phyloP scores from a whole-genome alignment of 1,140 invertebrate genomes.

The Parapsyche elsis region DNA sequence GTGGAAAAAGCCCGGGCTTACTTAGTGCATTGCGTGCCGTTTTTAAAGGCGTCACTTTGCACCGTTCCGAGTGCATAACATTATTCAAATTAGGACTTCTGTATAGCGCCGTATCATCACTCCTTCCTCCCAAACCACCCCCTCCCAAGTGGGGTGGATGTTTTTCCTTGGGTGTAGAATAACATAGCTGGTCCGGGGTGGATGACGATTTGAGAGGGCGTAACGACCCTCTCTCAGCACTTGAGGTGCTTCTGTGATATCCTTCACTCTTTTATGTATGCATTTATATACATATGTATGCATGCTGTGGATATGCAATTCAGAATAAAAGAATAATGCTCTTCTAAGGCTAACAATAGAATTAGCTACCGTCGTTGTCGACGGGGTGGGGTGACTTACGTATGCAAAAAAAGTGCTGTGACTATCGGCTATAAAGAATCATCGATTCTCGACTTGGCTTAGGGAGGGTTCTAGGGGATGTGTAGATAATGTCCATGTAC shows the following conservation, averaged over 20 bases:
- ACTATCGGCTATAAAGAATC: not conserved
- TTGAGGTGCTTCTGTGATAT: not conserved
- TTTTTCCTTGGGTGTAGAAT: not conserved
- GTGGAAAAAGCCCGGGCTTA: not conserved
- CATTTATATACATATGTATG: not conserved
- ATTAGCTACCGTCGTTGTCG: not conserved
- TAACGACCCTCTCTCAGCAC: not conserved
- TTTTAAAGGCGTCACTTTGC: slow-evolving; percentile 6
- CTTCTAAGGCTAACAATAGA: not conserved
- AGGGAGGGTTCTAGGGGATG: not conserved
- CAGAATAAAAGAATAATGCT: no score
- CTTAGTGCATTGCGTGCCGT: not conserved
- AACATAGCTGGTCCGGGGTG: not conserved
- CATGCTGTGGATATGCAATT: not conserved
- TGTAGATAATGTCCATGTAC: not conserved
- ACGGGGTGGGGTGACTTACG: not conserved
- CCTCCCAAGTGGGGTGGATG: not conserved
- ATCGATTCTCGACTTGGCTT: not conserved
- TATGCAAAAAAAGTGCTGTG: not conserved
- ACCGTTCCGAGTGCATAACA: slow-evolving; percentile 1
- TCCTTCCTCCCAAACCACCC: not conserved
- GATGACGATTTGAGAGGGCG: not conserved
- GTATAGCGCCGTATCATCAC: not conserved
- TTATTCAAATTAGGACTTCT: slow-evolving; percentile 31
- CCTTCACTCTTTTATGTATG: not conserved